Conservation (phyloP, 2,888 invertebrate genomes). For the Apeira syringaria region DNA sequence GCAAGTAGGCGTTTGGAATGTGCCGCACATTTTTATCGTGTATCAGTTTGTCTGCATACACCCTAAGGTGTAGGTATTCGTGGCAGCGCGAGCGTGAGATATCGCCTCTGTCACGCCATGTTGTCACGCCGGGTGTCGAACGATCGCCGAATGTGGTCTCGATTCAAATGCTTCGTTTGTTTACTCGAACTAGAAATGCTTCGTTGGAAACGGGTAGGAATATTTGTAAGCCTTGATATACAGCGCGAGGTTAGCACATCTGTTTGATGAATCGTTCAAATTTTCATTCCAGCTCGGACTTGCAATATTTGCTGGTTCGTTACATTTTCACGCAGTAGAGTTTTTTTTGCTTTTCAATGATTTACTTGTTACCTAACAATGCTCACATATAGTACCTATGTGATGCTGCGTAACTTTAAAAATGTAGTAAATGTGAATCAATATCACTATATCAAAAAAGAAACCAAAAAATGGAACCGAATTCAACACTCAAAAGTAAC, state of each 20-base stretch:
- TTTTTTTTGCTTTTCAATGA: too few species aligned
- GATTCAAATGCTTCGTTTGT: conserved; percentile 23
- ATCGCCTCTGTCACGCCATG: conserved; percentile 34
- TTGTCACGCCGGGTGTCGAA: conserved; percentile 21
- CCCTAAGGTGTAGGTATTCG: not conserved
- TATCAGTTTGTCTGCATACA: not conserved
- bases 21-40: too few species aligned
- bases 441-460: too few species aligned
- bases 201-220: conserved; percentile 7
- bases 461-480: too few species aligned
- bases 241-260: conserved; percentile 4
- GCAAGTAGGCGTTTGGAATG: too few species aligned
- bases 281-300: conserved; percentile 3
- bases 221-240: conserved; percentile 12
- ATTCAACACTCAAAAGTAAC: too few species aligned
- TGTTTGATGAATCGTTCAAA: conserved; percentile 10
- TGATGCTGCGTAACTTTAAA: too few species aligned
- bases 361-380: too few species aligned
- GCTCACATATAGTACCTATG: too few species aligned
- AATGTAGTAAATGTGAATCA: too few species aligned
- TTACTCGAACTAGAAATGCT: conserved; percentile 11
- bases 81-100: conserved; percentile 36
- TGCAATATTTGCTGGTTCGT: conserved; percentile 2
- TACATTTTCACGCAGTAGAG: too few species aligned
- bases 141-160: conserved; percentile 26